A percentile compares a stretch with the other conserved stretches of the same genome.
Evolutionary conservation across 92 coral and sea anemone species (phyloP).

Genomic region (Parazoanthus swiftii): DNA sequence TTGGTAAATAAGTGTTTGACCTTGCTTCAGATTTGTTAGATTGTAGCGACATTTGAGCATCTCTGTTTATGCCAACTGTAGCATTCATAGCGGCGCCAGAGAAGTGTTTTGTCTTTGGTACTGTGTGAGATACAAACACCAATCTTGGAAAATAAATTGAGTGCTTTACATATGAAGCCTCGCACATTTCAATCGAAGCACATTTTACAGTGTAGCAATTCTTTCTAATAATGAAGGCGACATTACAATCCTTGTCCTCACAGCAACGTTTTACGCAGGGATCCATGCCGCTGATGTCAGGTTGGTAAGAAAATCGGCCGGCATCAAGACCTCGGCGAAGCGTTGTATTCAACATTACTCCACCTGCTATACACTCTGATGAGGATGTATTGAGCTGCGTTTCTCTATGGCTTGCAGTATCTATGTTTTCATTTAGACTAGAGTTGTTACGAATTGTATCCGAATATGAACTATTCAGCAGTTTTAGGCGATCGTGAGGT

Average conservation of each 20-base stretch:
- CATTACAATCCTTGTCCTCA: constrained; percentile 30
- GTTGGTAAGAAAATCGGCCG: constrained; percentile 17
- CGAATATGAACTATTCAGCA: background rate
- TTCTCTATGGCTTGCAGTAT: background rate
- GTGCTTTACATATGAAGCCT: constrained; percentile 22
- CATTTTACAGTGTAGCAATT: constrained; percentile 51
- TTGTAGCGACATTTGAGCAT: background rate
- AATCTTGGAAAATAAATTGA: constrained; percentile 20
- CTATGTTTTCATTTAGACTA: background rate
- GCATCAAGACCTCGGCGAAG: constrained; percentile 18
- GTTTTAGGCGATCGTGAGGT: background rate
- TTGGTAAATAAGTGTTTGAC: background rate
- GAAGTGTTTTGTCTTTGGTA: background rate
- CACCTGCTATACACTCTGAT: background rate
- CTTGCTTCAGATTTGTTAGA: background rate
- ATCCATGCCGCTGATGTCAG: constrained; percentile 16
- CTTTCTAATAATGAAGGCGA: constrained; percentile 48
- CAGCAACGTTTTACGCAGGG: constrained; percentile 47
- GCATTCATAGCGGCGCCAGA: background rate
- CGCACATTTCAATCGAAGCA: constrained; percentile 29
- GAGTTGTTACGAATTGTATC: background rate
- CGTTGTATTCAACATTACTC: constrained; percentile 19
- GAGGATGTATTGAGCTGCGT: background rate
- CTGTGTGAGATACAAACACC: background rate
- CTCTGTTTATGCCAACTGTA: background rate